phyloP scores from a whole-genome alignment of 53 echinoderm and acorn worm genomes.

The Glandiceps talaboti region DNA sequence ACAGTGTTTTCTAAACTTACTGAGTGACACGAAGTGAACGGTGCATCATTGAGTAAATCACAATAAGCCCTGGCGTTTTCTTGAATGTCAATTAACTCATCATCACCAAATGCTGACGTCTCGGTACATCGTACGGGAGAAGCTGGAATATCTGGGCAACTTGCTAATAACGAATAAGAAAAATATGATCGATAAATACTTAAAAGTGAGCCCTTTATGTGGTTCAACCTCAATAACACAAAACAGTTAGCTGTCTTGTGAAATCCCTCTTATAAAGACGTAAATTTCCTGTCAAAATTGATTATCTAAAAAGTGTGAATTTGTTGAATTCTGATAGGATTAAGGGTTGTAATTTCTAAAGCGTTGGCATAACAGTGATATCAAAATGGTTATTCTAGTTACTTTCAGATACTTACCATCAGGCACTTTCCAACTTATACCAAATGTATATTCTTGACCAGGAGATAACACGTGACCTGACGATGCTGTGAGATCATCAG shows the following conservation, averaged over 20 bases:
- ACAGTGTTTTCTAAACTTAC: too few relatives aligned
- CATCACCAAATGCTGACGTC: background rate
- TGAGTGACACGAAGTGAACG: conserved; percentile 20
- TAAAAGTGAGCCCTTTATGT: too few relatives aligned
- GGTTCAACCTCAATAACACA: too few relatives aligned
- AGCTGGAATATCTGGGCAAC: background rate
- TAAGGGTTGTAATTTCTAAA: too few relatives aligned
- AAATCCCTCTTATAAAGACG: too few relatives aligned
- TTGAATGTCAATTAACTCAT: background rate
- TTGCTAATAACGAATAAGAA: background rate
- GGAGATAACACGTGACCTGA: background rate
- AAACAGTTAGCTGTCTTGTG: too few relatives aligned
- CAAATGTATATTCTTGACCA: conserved; percentile 45
- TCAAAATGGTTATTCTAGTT: too few relatives aligned
- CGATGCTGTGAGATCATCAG: background rate
- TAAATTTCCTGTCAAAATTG: too few relatives aligned
- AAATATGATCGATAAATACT: background rate
- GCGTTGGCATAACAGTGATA: too few relatives aligned
- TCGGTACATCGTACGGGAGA: background rate
- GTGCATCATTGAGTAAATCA: conserved; percentile 10
- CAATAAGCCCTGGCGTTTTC: conserved; percentile 1
- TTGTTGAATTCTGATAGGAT: too few relatives aligned
- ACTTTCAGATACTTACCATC: conserved; percentile 18
- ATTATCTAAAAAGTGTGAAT: too few relatives aligned
- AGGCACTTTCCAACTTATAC: conserved; percentile 53